phyloP scores from a whole-genome alignment of 2,888 invertebrate genomes.

The Margaritifera margaritifera region DNA sequence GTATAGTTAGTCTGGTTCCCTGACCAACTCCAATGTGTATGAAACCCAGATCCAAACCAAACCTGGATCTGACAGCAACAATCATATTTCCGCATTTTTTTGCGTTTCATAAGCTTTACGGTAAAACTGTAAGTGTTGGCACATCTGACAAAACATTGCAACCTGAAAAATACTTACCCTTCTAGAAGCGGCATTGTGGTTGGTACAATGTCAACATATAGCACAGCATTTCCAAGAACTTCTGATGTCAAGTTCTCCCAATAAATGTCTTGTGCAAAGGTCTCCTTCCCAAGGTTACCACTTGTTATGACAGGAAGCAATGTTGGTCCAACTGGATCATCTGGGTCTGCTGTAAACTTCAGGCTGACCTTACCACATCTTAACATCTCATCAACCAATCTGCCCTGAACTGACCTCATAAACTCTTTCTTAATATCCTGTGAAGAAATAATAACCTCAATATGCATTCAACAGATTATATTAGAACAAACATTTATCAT shows the following conservation, averaged over 20 bases:
- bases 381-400: conserved; percentile 48
- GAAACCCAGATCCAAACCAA: no score
- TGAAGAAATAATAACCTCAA: neutral
- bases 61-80: no score
- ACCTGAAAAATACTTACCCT: conserved; percentile 55
- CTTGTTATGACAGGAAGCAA: conserved; percentile 47
- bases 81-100: no score
- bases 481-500: no score
- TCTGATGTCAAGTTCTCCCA: conserved; percentile 79
- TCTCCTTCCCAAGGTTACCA: conserved; percentile 21
- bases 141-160: no score
- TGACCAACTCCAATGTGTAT: no score
- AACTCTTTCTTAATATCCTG: conserved; percentile 25
- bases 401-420: conserved; percentile 32
- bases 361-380: conserved; percentile 49
- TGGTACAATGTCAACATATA: conserved; percentile 86
- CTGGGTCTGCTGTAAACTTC: conserved; percentile 36
- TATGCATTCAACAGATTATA: no score
- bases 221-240: conserved; percentile 85
- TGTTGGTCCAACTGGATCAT: conserved; percentile 19
- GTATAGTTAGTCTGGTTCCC: no score
- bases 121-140: no score
- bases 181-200: conserved; percentile 84
- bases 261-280: conserved; percentile 50
- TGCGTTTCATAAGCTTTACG: no score